These are phyloP conservation scores for Thelaira solivaga DNA, from an alignment of 2,888 invertebrate species.

Conservation along the genomic window DNA sequence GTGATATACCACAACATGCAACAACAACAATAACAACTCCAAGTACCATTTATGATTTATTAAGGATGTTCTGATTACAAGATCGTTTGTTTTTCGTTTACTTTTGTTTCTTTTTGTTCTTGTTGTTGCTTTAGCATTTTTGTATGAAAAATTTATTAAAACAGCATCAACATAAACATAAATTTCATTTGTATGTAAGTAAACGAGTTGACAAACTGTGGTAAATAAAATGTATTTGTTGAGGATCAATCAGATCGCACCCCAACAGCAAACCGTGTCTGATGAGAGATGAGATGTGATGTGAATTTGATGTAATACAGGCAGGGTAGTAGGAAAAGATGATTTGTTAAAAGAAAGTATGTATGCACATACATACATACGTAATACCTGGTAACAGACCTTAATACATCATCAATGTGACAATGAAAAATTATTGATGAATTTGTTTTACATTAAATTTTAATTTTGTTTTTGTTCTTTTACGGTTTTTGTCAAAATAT, in stretches of 20 bases:
- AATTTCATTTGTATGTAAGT: slow-evolving; percentile 23
- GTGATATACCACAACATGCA: not conserved
- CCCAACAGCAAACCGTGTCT: slow-evolving; percentile 4
- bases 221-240: slow-evolving; percentile 14
- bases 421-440: slow-evolving; percentile 65
- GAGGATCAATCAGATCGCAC: slow-evolving; percentile 43
- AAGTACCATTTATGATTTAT: slow-evolving; percentile 73
- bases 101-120: slow-evolving; percentile 23
- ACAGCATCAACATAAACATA: slow-evolving; percentile 24
- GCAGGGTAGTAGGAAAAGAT: slow-evolving; percentile 28
- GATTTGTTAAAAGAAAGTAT: slow-evolving; percentile 65
- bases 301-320: slow-evolving; percentile 45
- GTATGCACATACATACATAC: slow-evolving; percentile 61
- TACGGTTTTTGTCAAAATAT: not conserved
- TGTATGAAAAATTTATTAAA: slow-evolving; percentile 19
- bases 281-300: slow-evolving; percentile 29
- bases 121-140: not conserved
- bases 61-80: slow-evolving; percentile 76
- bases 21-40: slow-evolving; percentile 9
- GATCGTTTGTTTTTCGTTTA: slow-evolving; percentile 65
- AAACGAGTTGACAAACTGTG: slow-evolving; percentile 35
- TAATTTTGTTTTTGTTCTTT: not conserved
- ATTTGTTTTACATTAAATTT: slow-evolving; percentile 58
- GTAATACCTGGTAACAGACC: slow-evolving; percentile 43
- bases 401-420: slow-evolving; percentile 63